These are phyloP conservation scores for Morpho helenor DNA, from an alignment of 2,888 invertebrate genomes.

Conservation along the genomic window DNA sequence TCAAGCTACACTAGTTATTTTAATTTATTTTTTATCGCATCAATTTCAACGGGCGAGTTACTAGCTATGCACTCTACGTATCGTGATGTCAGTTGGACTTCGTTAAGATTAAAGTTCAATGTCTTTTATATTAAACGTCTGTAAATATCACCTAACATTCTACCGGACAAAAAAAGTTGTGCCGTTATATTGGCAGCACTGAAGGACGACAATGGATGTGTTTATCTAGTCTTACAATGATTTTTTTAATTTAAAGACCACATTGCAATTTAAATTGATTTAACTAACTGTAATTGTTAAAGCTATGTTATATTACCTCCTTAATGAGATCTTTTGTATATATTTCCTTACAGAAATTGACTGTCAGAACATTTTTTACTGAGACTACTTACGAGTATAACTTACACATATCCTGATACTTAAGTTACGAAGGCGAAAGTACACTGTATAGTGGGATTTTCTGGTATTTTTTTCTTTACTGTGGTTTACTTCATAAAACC, in stretches of 20 bases:
- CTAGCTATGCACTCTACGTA: slow-evolving; percentile 54
- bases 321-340: no score
- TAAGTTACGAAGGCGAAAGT: no score
- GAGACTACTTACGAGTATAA: no score
- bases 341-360: no score
- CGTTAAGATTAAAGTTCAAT: slow-evolving; percentile 68
- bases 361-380: no score
- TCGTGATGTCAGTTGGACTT: slow-evolving; percentile 52
- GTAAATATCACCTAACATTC: slow-evolving; percentile 4
- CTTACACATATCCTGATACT: no score
- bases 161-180: not conserved
- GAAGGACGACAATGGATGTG: slow-evolving; percentile 1
- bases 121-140: slow-evolving; percentile 53
- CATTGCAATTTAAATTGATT: no score
- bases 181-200: slow-evolving; percentile 1
- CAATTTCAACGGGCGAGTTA: slow-evolving; percentile 68
- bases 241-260: not conserved
- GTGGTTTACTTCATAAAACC: no score
- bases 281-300: no score
- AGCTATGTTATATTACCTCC: no score
- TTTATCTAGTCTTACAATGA: not conserved
- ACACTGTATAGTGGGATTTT: no score
- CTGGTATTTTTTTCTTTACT: no score
- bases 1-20: slow-evolving; percentile 62
- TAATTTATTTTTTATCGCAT: slow-evolving; percentile 77